Base-by-base conservation (phyloP, 2,797 vertebrate species). In the Artibeus jamaicensis region DNA sequence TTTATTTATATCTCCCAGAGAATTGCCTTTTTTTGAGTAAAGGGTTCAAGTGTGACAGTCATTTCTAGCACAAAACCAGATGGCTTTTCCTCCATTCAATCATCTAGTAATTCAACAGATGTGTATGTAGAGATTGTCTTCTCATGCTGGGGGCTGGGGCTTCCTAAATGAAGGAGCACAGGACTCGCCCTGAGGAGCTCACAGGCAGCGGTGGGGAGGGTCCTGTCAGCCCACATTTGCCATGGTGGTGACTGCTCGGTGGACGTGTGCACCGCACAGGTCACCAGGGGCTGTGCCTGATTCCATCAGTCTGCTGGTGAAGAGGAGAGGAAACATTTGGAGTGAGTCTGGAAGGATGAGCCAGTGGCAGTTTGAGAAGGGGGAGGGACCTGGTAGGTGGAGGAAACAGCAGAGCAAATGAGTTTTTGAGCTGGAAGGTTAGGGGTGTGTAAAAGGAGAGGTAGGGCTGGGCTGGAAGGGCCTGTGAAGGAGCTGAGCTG, bases 231-330 rank as follows among this genome's bases (percentile, higher is more conserved):
- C 7, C 34, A 26, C 0, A 10, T 76, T 42, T 57, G 10, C 50
- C 14, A 70, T 1, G 24, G 12, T 77, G 24, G 29, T 32, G 29
- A 19, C 24, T 34, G 73, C 65, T 46, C 26, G 74, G 67, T 3
- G 19, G 21, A 21, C 5, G 0, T 0, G 4, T 37, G 55, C 6
- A 50, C 8, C 6, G 0, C 2, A 7, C 2, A 7, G 39, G 39
- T 53, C 81, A 62, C 8, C 3, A 0, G 55, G 68, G 32, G 10
- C 0, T 0, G 2, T 87, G 22, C 57, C 46, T 19, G 57, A 84
- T 53, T 68, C 53, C 18, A 10, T 46, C 24, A 71, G 32, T 46
- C 53, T 55, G 67, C 94, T 82, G 57, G 22, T 71, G 8, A 59
- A 81, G 84, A 46, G 34, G 37, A 88, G 26, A 68, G 55, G 50